phyloP scores from a whole-genome alignment of 1,140 invertebrate genomes.

The Pseudomyrmex pallidus region DNA sequence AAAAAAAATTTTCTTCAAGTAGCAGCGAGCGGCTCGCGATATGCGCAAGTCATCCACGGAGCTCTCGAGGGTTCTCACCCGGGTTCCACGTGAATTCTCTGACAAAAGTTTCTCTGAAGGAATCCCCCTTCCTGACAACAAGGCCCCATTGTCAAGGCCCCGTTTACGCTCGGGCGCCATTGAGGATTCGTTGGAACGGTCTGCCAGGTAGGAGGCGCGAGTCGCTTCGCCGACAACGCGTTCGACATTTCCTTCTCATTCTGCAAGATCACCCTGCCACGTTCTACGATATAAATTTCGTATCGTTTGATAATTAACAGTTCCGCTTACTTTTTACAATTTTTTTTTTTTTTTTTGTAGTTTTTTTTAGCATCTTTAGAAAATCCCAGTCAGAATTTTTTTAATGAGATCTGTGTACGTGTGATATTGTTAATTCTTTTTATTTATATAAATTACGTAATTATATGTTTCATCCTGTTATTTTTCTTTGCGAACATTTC shows the following conservation, averaged over 20 bases:
- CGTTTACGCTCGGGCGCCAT: constrained; percentile 69
- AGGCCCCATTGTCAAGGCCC: constrained; percentile 75
- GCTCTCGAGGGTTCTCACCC: constrained; percentile 72
- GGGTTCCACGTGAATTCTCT: constrained; percentile 73
- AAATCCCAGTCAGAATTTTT: too few species aligned
- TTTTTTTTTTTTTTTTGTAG: too few species aligned
- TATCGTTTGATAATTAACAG: constrained; percentile 34
- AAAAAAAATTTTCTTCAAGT: constrained; percentile 79
- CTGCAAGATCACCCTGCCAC: constrained; percentile 62
- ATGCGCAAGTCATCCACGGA: constrained; percentile 80
- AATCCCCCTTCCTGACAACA: constrained; percentile 77
- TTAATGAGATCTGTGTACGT: too few species aligned
- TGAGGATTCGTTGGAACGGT: constrained; percentile 71
- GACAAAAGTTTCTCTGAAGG: constrained; percentile 77
- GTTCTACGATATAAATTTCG: constrained; percentile 22
- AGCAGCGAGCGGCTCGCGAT: constrained; percentile 76
- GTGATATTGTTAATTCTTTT: too few species aligned
- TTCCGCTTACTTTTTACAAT: background rate
- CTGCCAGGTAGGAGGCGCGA: constrained; percentile 67
- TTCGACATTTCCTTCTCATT: constrained; percentile 69
- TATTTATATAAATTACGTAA: too few species aligned
- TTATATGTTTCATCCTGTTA: too few species aligned
- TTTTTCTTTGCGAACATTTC: background rate
- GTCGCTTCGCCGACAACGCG: constrained; percentile 38
- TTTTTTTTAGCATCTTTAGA: too few species aligned